Conservation (phyloP, 2,797 vertebrate species). For the Schizothorax lantsangensis region DNA sequence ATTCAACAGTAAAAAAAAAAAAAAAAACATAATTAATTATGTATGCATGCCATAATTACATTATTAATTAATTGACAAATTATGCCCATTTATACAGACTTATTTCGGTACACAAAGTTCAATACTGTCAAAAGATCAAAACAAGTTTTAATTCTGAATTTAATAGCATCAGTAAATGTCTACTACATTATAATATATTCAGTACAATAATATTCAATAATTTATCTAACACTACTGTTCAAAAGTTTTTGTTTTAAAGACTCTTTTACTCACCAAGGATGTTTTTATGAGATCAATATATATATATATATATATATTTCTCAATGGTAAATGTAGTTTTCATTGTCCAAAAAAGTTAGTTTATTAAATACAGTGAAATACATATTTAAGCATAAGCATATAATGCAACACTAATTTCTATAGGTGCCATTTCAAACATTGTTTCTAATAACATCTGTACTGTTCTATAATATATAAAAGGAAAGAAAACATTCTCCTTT, state of each 20-base stretch:
- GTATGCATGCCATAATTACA: background rate
- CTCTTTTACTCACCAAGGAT: background rate
- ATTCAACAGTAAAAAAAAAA: background rate
- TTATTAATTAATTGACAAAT: background rate
- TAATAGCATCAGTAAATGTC: background rate
- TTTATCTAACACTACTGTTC: background rate
- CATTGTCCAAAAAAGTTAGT: background rate
- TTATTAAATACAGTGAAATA: background rate
- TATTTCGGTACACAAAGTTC: too few relatives aligned
- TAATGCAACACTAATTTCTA: background rate
- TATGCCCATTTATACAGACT: background rate
- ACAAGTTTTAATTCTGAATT: background rate
- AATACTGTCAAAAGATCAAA: background rate
- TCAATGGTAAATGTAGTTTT: background rate
- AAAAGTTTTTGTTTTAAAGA: background rate
- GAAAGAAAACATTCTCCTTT: too few relatives aligned
- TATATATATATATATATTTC: background rate
- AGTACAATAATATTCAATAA: background rate
- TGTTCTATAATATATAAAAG: slow-evolving; percentile 5
- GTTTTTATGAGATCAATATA: background rate
- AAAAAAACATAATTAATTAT: too few relatives aligned
- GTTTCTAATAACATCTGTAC: background rate
- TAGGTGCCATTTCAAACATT: background rate
- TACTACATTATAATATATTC: background rate
- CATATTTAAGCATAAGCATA: background rate